Percentiles rank a stretch among this genome's conserved stretches.
Evolutionary conservation across 2,888 invertebrate genomes (phyloP).

Genomic region (Tenthredo amoena): DNA sequence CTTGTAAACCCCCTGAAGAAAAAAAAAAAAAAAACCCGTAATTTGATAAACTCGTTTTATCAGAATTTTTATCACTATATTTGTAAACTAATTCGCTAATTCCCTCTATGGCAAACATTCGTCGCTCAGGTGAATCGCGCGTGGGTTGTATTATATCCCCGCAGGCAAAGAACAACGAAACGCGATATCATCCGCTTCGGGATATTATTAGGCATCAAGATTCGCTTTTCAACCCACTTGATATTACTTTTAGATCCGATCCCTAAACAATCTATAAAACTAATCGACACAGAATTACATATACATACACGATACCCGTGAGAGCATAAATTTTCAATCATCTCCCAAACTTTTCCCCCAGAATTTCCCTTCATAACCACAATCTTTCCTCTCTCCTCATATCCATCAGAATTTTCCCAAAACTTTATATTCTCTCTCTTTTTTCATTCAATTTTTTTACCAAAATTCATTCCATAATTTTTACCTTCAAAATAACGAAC

Average conservation of each 20-base stretch:
- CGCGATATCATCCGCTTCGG: background rate
- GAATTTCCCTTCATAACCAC: too few species aligned
- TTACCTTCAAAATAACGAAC: background rate
- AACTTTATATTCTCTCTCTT: too few species aligned
- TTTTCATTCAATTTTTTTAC: too few species aligned
- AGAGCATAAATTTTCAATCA: too few species aligned
- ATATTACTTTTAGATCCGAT: background rate
- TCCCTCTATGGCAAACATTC: constrained; percentile 6
- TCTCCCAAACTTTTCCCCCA: too few species aligned
- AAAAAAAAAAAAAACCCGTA: background rate
- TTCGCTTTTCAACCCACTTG: background rate
- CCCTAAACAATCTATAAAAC: background rate
- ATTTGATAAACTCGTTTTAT: background rate
- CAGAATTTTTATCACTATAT: background rate
- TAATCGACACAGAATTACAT: too few species aligned
- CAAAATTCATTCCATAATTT: too few species aligned
- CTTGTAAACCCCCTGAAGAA: too few species aligned
- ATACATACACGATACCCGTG: too few species aligned
- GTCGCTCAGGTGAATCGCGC: constrained; percentile 20
- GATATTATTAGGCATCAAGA: constrained; percentile 6
- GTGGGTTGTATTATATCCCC: background rate
- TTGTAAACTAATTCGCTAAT: constrained; percentile 9
- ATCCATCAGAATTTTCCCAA: too few species aligned
- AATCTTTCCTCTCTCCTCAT: too few species aligned
- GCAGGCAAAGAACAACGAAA: background rate